Evolutionary conservation across 2,797 vertebrate species (phyloP).

Genomic region (Acanthurus lineatus): DNA sequence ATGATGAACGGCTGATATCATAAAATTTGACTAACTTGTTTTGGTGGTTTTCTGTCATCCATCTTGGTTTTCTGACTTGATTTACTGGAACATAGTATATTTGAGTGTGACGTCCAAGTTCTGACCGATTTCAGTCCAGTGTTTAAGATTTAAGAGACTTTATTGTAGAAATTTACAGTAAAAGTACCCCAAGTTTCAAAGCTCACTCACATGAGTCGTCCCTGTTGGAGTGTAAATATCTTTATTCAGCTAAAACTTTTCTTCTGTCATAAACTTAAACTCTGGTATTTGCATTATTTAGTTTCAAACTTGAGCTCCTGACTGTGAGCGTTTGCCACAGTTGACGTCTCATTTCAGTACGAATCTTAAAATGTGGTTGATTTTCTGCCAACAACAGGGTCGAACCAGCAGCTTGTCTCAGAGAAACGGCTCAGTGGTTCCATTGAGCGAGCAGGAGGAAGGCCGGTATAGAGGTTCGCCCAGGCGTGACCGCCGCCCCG

Average conservation of each 20-base stretch:
- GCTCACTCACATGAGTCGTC: too few relatives aligned
- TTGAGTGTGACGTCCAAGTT: too few relatives aligned
- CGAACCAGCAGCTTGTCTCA: background rate
- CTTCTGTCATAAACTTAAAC: background rate
- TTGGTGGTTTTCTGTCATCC: too few relatives aligned
- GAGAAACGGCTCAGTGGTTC: constrained; percentile 1
- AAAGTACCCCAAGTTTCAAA: too few relatives aligned
- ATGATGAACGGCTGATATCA: too few relatives aligned
- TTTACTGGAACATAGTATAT: too few relatives aligned
- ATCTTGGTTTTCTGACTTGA: too few relatives aligned
- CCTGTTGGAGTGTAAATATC: too few relatives aligned
- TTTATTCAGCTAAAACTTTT: background rate
- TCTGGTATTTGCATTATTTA: background rate
- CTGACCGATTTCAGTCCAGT: too few relatives aligned
- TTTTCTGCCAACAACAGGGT: background rate
- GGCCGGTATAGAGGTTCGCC: background rate
- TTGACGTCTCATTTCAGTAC: background rate
- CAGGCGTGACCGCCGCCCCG: constrained; percentile 17
- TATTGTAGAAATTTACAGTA: too few relatives aligned
- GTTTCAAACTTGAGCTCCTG: background rate
- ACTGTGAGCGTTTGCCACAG: background rate
- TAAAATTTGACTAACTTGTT: too few relatives aligned
- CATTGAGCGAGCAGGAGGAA: constrained; percentile 16
- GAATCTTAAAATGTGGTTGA: background rate
- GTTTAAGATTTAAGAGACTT: too few relatives aligned